Percentiles rank a stretch among this genome's conserved stretches.
phyloP scores from a whole-genome alignment of 2,888 invertebrate genomes.

The Mellilla xanthometata region DNA sequence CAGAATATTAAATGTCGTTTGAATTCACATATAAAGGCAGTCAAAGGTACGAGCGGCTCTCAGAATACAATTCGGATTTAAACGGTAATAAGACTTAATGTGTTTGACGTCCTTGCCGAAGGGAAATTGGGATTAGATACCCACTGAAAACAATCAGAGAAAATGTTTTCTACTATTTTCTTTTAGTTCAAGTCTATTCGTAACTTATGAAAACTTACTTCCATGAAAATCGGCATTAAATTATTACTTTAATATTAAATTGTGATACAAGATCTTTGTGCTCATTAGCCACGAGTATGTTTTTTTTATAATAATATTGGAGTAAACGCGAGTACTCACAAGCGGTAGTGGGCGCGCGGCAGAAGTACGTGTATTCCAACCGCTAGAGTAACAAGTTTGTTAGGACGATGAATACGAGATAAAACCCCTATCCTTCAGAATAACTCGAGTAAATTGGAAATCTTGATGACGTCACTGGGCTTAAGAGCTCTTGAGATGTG shows the following conservation, averaged over 20 bases:
- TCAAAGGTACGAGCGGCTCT: constrained; percentile 6
- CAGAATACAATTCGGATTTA: constrained; percentile 12
- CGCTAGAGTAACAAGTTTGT: constrained; percentile 34
- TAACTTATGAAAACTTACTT: no score
- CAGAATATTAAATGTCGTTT: constrained; percentile 18
- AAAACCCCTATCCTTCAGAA: constrained; percentile 44
- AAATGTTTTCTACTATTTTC: background rate
- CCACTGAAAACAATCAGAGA: constrained; percentile 5
- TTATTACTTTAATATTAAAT: no score
- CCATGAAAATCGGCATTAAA: no score
- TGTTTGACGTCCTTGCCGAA: constrained; percentile 10
- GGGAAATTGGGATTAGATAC: constrained; percentile 12
- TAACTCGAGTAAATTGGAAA: constrained; percentile 48
- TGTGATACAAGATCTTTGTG: no score
- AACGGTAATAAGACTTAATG: constrained; percentile 14
- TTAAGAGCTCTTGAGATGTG: constrained; percentile 37
- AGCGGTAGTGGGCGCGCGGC: no score
- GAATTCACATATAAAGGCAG: constrained; percentile 15
- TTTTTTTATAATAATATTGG: no score
- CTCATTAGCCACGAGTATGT: no score
- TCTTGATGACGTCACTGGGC: constrained; percentile 44
- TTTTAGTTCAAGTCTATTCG: background rate
- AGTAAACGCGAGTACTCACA: no score
- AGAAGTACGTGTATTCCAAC: no score
- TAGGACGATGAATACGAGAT: constrained; percentile 39